Evolutionary conservation across 2,797 vertebrate species (phyloP).

Genomic region (Podargus strigoides): DNA sequence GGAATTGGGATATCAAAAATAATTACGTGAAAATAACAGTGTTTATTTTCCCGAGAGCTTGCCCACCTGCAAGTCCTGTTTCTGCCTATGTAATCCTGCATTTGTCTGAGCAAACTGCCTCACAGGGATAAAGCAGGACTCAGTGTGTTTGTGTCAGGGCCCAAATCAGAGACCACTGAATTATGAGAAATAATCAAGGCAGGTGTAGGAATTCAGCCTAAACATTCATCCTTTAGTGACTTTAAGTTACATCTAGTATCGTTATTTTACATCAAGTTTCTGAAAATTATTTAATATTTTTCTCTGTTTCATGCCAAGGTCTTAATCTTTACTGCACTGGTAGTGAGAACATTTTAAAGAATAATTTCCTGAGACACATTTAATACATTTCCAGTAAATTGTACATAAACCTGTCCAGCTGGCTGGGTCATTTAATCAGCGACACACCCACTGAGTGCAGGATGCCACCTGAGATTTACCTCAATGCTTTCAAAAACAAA

Average conservation of each 20-base stretch:
- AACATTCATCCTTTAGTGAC: constrained; percentile 15
- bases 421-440: constrained; percentile 68
- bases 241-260: constrained; percentile 23
- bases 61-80: constrained; percentile 20
- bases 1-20: constrained; percentile 15
- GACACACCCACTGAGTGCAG: constrained; percentile 64
- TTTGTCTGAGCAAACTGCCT: constrained; percentile 2
- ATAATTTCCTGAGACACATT: constrained; percentile 78
- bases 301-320: constrained; percentile 60
- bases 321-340: constrained; percentile 69
- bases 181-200: constrained; percentile 26
- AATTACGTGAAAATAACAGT: constrained; percentile 25
- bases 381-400: constrained; percentile 77
- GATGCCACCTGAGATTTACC: constrained; percentile 72
- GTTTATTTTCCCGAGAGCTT: constrained; percentile 37
- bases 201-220: not conserved
- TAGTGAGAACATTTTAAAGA: constrained; percentile 75
- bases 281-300: constrained; percentile 69
- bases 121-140: not conserved
- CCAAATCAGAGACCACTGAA: not conserved
- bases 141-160: not conserved
- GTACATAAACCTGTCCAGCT: constrained; percentile 72
- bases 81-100: not conserved
- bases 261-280: constrained; percentile 48
- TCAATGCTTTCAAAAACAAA: constrained; percentile 67